Percentiles rank a stretch among this genome's conserved stretches.
Evolutionary conservation across 2,113 vertebrate species (phyloP).

Genomic region (Paradisaea rubra): DNA sequence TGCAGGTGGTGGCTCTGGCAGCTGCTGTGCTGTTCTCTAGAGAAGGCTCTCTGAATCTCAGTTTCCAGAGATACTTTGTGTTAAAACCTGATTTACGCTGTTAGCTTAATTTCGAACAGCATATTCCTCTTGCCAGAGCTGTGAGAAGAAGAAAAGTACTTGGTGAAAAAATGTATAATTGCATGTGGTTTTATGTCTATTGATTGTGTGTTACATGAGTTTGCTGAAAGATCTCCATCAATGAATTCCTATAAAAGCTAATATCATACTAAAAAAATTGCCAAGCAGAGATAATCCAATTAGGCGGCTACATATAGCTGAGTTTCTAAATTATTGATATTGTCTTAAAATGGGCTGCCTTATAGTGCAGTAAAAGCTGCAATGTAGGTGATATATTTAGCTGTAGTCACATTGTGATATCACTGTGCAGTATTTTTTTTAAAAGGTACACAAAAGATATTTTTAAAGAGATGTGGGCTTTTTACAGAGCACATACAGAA

Average conservation of each 20-base stretch:
- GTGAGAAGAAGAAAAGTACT: background rate
- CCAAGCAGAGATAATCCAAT: background rate
- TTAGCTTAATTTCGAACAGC: background rate
- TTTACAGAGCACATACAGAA: background rate
- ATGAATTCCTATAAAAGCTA: background rate
- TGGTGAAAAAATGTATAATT: background rate
- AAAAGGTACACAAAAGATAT: background rate
- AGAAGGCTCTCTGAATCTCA: background rate
- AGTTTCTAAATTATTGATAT: conserved; percentile 34
- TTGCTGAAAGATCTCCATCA: background rate
- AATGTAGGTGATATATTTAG: background rate
- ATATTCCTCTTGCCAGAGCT: background rate
- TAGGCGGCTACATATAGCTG: background rate
- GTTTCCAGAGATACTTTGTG: background rate
- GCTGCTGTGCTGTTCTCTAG: background rate
- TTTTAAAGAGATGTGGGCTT: background rate
- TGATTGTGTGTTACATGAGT: background rate
- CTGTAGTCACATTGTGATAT: background rate
- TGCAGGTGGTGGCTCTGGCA: background rate
- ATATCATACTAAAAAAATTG: background rate
- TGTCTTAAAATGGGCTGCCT: background rate
- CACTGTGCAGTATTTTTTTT: background rate
- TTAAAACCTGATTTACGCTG: background rate
- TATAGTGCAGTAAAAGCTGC: conserved; percentile 6
- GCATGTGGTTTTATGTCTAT: background rate